A percentile compares a stretch with the other conserved stretches of the same genome.
Conservation (phyloP, 2,888 invertebrate genomes). For the Nymphalis c-album region DNA sequence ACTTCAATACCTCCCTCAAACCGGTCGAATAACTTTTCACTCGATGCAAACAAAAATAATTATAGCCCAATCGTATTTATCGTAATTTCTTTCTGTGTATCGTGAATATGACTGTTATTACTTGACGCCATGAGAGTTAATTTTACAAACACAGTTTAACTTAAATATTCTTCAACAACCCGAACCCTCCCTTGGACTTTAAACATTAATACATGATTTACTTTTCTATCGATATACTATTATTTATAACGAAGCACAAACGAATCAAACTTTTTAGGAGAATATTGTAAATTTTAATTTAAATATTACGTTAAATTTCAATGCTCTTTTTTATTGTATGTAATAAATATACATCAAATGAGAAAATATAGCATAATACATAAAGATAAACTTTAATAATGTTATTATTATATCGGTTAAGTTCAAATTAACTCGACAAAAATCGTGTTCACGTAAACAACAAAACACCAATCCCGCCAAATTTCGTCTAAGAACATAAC, state of each 20-base stretch:
- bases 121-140: conserved; percentile 4
- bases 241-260: too few species aligned
- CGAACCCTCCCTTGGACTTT: too few species aligned
- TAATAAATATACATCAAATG: too few species aligned
- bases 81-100: conserved; percentile 40
- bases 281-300: too few species aligned
- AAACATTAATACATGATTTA: too few species aligned
- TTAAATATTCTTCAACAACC: background rate
- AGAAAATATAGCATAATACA: too few species aligned
- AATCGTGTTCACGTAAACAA: conserved; percentile 24
- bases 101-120: conserved; percentile 12
- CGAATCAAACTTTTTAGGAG: too few species aligned
- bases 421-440: background rate
- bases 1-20: conserved; percentile 40
- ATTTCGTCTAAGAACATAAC: conserved; percentile 42
- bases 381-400: too few species aligned
- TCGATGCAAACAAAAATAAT: conserved; percentile 24
- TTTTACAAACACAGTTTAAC: conserved; percentile 7
- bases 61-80: conserved; percentile 33
- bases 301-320: too few species aligned
- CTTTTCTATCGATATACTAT: too few species aligned
- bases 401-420: background rate
- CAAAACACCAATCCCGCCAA: conserved; percentile 49
- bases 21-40: conserved; percentile 39
- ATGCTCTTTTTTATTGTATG: too few species aligned